Conservation (phyloP, 2,888 invertebrate species). For the Lycia hirtaria region DNA sequence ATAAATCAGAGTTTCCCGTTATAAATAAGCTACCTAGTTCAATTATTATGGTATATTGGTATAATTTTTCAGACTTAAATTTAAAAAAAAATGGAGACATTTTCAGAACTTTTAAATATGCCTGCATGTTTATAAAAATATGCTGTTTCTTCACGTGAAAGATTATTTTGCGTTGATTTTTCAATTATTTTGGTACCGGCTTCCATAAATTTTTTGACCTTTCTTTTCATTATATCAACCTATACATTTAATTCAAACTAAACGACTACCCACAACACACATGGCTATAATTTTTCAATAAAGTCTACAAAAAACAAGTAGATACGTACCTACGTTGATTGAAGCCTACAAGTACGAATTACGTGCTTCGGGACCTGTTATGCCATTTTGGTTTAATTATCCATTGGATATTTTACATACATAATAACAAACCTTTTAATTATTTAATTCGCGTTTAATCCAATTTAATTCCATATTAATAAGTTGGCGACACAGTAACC, state of each 20-base stretch:
- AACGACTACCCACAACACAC: slow-evolving; percentile 11
- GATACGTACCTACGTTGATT: slow-evolving; percentile 28
- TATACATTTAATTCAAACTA: slow-evolving; percentile 33
- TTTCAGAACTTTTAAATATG: too few species aligned
- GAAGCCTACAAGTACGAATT: slow-evolving; percentile 17
- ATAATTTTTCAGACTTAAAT: too few species aligned
- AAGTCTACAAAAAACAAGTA: slow-evolving; percentile 1
- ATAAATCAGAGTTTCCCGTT: too few species aligned
- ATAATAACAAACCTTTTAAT: slow-evolving; percentile 18
- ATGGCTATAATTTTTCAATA: background rate
- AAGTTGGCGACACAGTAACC: background rate
- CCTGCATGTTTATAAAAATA: too few species aligned
- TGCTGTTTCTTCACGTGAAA: too few species aligned
- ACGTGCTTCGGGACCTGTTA: slow-evolving; percentile 24
- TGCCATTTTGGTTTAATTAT: slow-evolving; percentile 20
- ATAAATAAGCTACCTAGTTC: too few species aligned
- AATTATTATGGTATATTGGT: too few species aligned
- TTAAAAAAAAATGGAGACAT: too few species aligned
- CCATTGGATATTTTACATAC: slow-evolving; percentile 28
- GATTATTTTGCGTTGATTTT: too few species aligned
- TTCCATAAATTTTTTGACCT: too few species aligned
- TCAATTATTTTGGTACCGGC: too few species aligned
- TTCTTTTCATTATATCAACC: too few species aligned
- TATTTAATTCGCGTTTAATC: slow-evolving; percentile 10
- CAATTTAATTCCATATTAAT: slow-evolving; percentile 5